A percentile compares a stretch with the other conserved stretches of the same genome.
These are phyloP conservation scores for Corythucha ciliata DNA, from an alignment of 2,888 invertebrate genomes.

Conservation along the genomic window DNA sequence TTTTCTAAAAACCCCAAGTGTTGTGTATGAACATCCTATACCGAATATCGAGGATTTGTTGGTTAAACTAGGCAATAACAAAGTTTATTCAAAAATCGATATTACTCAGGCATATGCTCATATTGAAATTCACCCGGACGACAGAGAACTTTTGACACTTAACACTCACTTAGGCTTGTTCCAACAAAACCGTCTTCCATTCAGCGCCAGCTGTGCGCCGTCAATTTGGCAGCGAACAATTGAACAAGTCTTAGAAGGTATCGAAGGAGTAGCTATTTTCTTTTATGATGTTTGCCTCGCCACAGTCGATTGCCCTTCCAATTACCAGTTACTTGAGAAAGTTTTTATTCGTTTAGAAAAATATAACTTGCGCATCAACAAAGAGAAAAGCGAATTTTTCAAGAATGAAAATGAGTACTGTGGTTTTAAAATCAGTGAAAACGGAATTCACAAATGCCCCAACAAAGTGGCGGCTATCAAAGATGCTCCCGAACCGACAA, in stretches of 20 bases:
- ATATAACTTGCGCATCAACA: conserved; percentile 33
- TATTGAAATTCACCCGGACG: conserved; percentile 3
- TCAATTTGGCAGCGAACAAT: conserved; percentile 10
- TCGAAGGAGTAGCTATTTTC: conserved; percentile 3
- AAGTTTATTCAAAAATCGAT: conserved; percentile 2
- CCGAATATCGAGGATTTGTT: not conserved
- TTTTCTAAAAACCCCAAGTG: no score
- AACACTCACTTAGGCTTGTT: conserved; percentile 9
- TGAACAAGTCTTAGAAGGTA: not conserved
- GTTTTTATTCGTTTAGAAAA: conserved; percentile 27
- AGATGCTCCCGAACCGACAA: conserved; percentile 28
- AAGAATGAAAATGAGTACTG: conserved; percentile 19
- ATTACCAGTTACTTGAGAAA: conserved; percentile 28
- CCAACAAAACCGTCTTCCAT: conserved; percentile 1
- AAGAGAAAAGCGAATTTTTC: conserved; percentile 30
- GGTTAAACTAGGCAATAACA: not conserved
- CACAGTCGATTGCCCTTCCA: conserved; percentile 22
- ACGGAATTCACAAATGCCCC: conserved; percentile 19
- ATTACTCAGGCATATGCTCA: conserved; percentile 7
- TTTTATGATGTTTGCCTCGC: conserved; percentile 31
- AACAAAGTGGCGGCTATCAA: conserved; percentile 19
- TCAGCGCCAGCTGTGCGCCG: not conserved
- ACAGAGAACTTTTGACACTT: not conserved
- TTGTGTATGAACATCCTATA: conserved; percentile 5
- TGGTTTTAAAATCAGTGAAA: conserved; percentile 19